Conservation (phyloP, 2,113 vertebrate species). For the Proterorhinus semilunaris region DNA sequence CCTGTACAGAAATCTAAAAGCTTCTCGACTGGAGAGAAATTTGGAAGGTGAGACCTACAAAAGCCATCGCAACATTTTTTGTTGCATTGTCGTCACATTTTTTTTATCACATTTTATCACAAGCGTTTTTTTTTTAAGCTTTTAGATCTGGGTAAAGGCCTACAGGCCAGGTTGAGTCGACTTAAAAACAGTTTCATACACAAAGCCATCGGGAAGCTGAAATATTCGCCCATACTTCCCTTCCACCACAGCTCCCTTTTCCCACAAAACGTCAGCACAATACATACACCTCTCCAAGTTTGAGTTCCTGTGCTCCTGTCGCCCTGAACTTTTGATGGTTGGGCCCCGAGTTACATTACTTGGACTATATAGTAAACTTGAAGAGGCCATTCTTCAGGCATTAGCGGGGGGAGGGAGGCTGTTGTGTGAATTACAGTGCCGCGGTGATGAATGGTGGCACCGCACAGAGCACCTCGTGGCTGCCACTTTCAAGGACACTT, state of each 20-base stretch:
- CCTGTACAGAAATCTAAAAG: too few relatives aligned
- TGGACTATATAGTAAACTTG: not conserved
- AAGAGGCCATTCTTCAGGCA: slow-evolving; percentile 7
- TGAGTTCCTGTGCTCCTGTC: not conserved
- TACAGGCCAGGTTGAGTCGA: too few relatives aligned
- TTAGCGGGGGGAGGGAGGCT: not conserved
- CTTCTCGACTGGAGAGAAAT: too few relatives aligned
- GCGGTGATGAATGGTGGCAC: slow-evolving; percentile 8
- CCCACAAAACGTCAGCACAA: not conserved
- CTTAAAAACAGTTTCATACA: too few relatives aligned
- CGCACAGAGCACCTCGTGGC: slow-evolving; percentile 3
- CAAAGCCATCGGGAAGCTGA: too few relatives aligned
- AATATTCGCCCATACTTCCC: not conserved
- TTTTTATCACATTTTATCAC: too few relatives aligned
- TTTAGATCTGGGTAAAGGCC: too few relatives aligned
- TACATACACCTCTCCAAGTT: not conserved
- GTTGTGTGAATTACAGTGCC: slow-evolving; percentile 1
- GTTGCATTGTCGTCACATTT: too few relatives aligned
- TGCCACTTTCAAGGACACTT: slow-evolving; percentile 14
- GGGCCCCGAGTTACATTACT: not conserved
- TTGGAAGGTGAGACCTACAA: too few relatives aligned
- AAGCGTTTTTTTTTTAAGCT: too few relatives aligned
- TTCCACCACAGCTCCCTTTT: not conserved
- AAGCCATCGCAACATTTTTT: too few relatives aligned
- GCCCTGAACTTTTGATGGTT: slow-evolving; percentile 4